These are phyloP conservation scores for Leptoteleia sp. DNA, from an alignment of 1,140 invertebrate species.

Conservation along the genomic window DNA sequence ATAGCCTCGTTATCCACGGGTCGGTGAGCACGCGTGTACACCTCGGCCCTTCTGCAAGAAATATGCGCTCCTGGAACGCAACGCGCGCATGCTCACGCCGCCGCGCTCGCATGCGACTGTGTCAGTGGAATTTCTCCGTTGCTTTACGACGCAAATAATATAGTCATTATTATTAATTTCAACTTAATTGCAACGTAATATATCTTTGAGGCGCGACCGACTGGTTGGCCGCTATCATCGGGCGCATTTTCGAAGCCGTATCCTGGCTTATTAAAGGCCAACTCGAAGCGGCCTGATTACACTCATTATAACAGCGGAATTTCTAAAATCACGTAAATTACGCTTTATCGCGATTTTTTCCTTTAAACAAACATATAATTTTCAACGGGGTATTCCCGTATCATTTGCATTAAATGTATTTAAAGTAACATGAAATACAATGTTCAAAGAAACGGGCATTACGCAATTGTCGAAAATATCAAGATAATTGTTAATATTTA, in stretches of 20 bases:
- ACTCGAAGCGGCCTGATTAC: neutral
- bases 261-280: no score
- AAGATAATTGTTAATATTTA: no score
- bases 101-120: neutral
- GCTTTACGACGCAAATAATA: conserved; percentile 33
- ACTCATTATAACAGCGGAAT: neutral
- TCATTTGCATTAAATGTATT: no score
- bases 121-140: conserved; percentile 5
- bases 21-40: conserved; percentile 63
- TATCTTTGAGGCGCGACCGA: conserved; percentile 5
- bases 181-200: conserved; percentile 28
- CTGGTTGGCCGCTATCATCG: neutral
- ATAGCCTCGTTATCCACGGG: conserved; percentile 66
- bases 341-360: neutral
- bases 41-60: conserved; percentile 51
- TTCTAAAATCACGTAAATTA: conserved; percentile 11
- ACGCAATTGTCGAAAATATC: no score
- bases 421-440: no score
- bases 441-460: no score
- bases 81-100: conserved; percentile 3
- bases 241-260: no score
- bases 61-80: conserved; percentile 47
- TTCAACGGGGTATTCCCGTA: neutral
- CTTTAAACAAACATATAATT: conserved; percentile 12
- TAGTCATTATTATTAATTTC: conserved; percentile 44